Conservation (phyloP, 2,113 vertebrate species). For the Leptocoma aspasia region DNA sequence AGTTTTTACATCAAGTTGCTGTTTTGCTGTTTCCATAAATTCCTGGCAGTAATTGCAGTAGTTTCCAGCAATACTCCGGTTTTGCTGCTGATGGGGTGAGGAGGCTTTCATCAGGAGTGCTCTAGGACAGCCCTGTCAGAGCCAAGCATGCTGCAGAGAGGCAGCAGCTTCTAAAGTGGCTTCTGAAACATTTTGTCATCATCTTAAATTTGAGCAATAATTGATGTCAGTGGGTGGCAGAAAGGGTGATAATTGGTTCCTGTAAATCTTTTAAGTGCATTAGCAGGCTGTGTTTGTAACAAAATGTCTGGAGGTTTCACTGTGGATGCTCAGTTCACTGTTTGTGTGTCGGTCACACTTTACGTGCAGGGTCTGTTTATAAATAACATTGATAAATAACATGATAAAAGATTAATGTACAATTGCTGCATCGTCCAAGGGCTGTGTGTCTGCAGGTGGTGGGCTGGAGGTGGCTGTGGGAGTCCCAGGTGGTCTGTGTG, state of each 20-base stretch:
- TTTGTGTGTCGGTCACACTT: not conserved
- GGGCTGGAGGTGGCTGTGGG: not conserved
- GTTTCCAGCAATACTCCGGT: not conserved
- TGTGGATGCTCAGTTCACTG: not conserved
- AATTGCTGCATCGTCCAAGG: not conserved
- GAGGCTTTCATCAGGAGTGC: not conserved
- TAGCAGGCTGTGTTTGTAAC: conserved; percentile 13
- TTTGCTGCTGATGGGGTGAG: not conserved
- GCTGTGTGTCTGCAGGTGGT: not conserved
- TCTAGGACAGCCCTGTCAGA: not conserved
- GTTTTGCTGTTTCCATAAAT: not conserved
- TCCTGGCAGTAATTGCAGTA: not conserved
- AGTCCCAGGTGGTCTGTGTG: not conserved
- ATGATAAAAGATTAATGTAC: not conserved
- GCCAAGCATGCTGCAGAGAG: not conserved
- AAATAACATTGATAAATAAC: not conserved
- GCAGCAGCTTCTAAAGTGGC: not conserved
- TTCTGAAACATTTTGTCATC: conserved; percentile 54
- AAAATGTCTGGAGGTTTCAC: not conserved
- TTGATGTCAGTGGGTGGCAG: conserved; percentile 57
- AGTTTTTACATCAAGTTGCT: not conserved
- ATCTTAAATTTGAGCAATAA: conserved; percentile 56
- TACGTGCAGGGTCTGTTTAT: not conserved
- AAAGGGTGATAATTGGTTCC: conserved; percentile 60
- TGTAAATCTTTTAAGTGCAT: conserved; percentile 55